Base-by-base conservation (phyloP, 2,797 vertebrate species). In the Bryconaethiops microstoma region DNA sequence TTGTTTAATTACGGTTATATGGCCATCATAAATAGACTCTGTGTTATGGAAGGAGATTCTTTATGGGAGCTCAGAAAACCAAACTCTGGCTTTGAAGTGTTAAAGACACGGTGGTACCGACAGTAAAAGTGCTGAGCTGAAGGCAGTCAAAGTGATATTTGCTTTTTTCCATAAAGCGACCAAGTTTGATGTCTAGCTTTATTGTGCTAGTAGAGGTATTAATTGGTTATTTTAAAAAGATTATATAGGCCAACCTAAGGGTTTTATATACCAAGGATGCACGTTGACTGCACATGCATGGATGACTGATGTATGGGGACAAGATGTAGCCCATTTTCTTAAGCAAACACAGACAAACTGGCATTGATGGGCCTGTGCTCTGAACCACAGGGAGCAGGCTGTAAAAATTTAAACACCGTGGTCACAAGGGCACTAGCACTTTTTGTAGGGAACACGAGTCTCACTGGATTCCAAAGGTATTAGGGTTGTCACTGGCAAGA, bases 1-100 rank as follows among this genome's bases (percentile, higher is more conserved):
- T 87, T 88, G 90, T 92, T 94, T 93, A 93, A 93, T 94, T 93
- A 91, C 86, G 88, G 89, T 93, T 94, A 94, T 93, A 94, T 86
- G 79, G 88, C 87, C 83, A 76, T 90, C 90, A 92, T 94, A 94
- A 94, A 94, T 89, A 83, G 87, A 88, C 84, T 88, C 82, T 82
- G 88, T 87, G 91, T 93, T 90, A 90, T 91, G 90, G 89, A 92
- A 88, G 88, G 89, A 88, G 83, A 91, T 85, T 82, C 85, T 94
- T 94, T 93, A 94, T 88, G 74, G 85, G 92, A 91, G 85, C 87
- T 90, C 89, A 88, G 86, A 93, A 93, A 93, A 92, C 90, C 88
- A 90, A 92, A 81, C 84, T 75, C 83, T 75, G 82, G 89, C 93
- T 95, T 95, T 95, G 92, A 95, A 93, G 92, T 93, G 79, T 86